Base-by-base conservation (phyloP, 2,113 vertebrate species). In the Platichthys stellatus region DNA sequence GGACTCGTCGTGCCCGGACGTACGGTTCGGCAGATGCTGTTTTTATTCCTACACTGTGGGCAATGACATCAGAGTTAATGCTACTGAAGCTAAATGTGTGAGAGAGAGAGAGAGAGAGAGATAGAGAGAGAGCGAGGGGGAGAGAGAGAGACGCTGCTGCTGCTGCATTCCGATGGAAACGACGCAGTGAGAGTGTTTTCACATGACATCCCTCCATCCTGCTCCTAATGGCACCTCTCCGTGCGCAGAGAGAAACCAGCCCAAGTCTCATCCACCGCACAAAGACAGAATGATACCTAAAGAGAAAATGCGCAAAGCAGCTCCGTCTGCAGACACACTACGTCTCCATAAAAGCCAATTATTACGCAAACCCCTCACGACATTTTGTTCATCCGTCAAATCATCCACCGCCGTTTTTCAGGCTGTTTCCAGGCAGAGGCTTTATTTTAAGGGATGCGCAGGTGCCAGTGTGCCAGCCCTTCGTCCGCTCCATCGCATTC, bases 111-210 rank as follows among this genome's bases (percentile, higher is more conserved):
- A 59, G 68, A 72, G 20, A 53, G 28, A 28, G 28, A 28, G 28
- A 28, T n/a, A n/a, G 28, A 1, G 0, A 31, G 31, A 31, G 5
- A 7, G 31, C 6, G 31, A 31, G 31, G 5, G 31, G 6, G 28
- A 7, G 28, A 31, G 28, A 31, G 28, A 31, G 31, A 31, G 31
- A 31, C 13, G 60, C 56, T 47, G 15, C 45, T n/a, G 82, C 78
- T 78, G 84, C 90, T 86, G 90, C 93, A 93, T 93, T 93, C 93
- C 91, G 91, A 93, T 92, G 78, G 89, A 93, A 93, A 92, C 88
- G 90, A 92, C 90, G 92, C 92, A 93, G 90, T 89, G 85, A 79
- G 85, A 79, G 84, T 43, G 11, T 69, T 86, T 69, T 26, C 70
- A 72, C 26, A 78, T 69, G 2, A 47, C n/a, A 83, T 58, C 64